phyloP scores from a whole-genome alignment of 2,888 invertebrate species.

The Clitarchus hookeri region DNA sequence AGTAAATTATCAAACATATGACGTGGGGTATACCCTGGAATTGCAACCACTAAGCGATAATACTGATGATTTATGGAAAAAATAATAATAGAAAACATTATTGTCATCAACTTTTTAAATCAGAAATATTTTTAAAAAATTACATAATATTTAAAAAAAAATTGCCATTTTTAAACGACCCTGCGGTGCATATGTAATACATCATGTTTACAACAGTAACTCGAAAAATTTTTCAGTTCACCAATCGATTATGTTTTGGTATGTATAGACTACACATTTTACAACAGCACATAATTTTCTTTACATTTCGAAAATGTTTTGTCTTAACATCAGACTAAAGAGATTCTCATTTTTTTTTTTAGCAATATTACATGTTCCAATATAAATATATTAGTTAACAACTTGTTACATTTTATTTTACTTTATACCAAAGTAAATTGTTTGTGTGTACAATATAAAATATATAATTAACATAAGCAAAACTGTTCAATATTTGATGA shows the following conservation, averaged over 20 bases:
- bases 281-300: slow-evolving; percentile 10
- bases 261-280: slow-evolving; percentile 9
- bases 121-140: not conserved
- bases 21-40: slow-evolving; percentile 2
- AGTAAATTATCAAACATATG: slow-evolving; percentile 8
- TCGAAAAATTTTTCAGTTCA: not conserved
- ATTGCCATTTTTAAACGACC: not conserved
- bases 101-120: not conserved
- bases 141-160: not conserved
- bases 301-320: not conserved
- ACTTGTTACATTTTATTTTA: slow-evolving; percentile 9
- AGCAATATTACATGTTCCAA: not conserved
- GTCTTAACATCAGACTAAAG: not conserved
- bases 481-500: not conserved
- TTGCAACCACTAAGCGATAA: not conserved
- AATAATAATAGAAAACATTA: not conserved
- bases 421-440: slow-evolving; percentile 1
- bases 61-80: slow-evolving; percentile 11
- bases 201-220: not conserved
- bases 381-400: slow-evolving; percentile 7
- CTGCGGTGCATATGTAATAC: not conserved
- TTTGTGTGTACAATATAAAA: slow-evolving; percentile 8
- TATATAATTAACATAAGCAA: slow-evolving; percentile 9
- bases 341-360: slow-evolving; percentile 1
- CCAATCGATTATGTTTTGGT: not conserved